Evolutionary conservation across 2,797 vertebrate genomes (phyloP), one percentile per base, ranked within the genome.

Genomic region (Lithobates sylvaticus): DNA sequence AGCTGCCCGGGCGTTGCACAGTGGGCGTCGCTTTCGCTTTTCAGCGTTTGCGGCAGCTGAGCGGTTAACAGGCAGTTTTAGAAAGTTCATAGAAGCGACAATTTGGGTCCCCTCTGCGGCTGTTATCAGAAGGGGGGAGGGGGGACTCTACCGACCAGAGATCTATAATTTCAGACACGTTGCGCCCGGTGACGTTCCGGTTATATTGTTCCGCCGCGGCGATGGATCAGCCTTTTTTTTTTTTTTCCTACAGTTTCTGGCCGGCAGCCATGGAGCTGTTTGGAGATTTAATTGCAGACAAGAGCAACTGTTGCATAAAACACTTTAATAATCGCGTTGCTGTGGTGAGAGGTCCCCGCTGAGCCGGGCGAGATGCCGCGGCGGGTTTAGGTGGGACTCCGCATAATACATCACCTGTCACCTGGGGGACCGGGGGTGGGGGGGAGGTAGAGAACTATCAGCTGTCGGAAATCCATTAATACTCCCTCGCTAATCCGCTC

Each of bases 41-140:
- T 2, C 15, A n/a, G 4, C n/a, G 3, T 8, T 23, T 83, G 88
- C 84, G 27, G 26, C 88, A 71, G 32, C 26, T 47, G 39, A 34
- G 29, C 10, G 26, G 81, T 67, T 76, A 34, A 76, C n/a, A 18
- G 73, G 71, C 71, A 3, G 32, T 16, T 42, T 27, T 78, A 39
- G 39, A 15, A 64, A 64, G 36, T 9, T 13, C 18, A 16, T 5
- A 5, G 15, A 26, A 27, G n/a, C 58, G 58, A 44, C 73, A 69
- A 10, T 29, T 47, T 54, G 64, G n/a, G 42, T 42, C 73, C 42
- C 72, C 72, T 84, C 27, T 32, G 69, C 18, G 26, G 26, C 42
- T n/a, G 61, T 75, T 84, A 26, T 76, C 36, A 67, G 78, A 73
- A 76, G 88, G 90, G 68, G 76, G 74, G 77, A 88, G 90, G 68